Percentiles rank a stretch among this genome's conserved stretches.
Evolutionary conservation across 2,797 vertebrate species (phyloP).

Genomic region (Phrynocephalus forsythii): DNA sequence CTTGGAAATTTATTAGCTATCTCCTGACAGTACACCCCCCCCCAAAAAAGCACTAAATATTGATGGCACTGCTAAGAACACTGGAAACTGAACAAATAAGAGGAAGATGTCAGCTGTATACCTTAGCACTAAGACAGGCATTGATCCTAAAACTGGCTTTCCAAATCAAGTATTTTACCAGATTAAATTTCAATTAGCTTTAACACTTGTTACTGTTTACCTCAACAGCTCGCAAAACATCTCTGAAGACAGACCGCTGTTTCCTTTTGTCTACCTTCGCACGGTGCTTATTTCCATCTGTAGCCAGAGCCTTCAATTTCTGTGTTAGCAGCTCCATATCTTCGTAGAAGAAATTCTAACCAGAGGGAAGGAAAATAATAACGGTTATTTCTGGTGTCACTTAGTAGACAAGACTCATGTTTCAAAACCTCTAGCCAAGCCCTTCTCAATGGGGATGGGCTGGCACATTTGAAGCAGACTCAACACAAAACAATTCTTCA

Average conservation of each 20-base stretch:
- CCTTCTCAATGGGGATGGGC: too few relatives aligned
- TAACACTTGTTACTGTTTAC: slow-evolving; percentile 67
- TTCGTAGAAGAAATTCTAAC: slow-evolving; percentile 91
- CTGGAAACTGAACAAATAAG: too few relatives aligned
- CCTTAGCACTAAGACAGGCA: too few relatives aligned
- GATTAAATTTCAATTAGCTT: neutral
- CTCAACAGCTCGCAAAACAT: slow-evolving; percentile 93
- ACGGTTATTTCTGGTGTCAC: neutral
- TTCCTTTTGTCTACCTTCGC: slow-evolving; percentile 96
- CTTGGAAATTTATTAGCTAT: neutral
- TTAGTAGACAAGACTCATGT: neutral
- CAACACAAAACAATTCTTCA: too few relatives aligned
- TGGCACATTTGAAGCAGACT: too few relatives aligned
- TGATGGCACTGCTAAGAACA: too few relatives aligned
- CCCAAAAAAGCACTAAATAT: too few relatives aligned
- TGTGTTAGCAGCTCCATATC: slow-evolving; percentile 89
- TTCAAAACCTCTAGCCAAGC: neutral
- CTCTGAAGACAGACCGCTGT: slow-evolving; percentile 96
- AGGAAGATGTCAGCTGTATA: too few relatives aligned
- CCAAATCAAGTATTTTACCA: neutral
- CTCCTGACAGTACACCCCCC: too few relatives aligned
- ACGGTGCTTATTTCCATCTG: slow-evolving; percentile 95
- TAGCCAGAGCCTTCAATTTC: slow-evolving; percentile 89
- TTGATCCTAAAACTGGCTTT: neutral
- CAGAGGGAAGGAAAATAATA: neutral